A percentile compares a stretch with the other conserved stretches of the same genome.
Evolutionary conservation across 2,113 vertebrate genomes (phyloP).

Genomic region (Poecile atricapillus): DNA sequence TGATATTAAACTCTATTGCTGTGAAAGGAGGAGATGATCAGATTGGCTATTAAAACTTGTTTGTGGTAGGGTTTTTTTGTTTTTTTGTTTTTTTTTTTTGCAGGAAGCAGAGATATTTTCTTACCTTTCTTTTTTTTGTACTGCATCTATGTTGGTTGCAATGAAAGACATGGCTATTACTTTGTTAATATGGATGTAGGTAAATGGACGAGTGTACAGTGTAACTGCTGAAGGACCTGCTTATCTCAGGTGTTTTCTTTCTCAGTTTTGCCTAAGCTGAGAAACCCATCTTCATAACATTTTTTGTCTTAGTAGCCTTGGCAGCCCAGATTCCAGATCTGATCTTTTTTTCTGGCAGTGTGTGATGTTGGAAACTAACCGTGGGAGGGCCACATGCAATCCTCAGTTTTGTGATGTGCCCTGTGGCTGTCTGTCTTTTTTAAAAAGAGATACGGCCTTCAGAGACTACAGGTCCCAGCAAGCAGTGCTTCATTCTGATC

Average conservation of each 20-base stretch:
- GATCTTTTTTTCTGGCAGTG: not conserved
- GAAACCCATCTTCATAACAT: not conserved
- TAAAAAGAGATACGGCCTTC: not conserved
- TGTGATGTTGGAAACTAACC: not conserved
- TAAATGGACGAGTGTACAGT: not conserved
- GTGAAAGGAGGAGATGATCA: not conserved
- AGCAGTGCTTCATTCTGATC: conserved; percentile 26
- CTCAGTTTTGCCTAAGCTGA: not conserved
- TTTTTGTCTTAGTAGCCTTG: not conserved
- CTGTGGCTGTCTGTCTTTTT: conserved; percentile 6
- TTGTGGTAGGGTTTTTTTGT: not conserved
- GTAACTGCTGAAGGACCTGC: not conserved
- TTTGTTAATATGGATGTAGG: not conserved
- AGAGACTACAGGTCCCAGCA: conserved; percentile 43
- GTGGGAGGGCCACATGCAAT: conserved; percentile 21
- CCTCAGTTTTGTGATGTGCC: not conserved
- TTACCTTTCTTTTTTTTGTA: not conserved
- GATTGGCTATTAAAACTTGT: not conserved
- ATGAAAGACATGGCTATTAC: not conserved
- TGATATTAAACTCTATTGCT: not conserved
- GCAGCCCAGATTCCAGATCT: not conserved
- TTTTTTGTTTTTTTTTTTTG: not conserved
- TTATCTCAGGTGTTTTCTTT: not conserved
- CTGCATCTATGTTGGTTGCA: not conserved
- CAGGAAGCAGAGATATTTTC: not conserved